Percentiles rank a stretch among this genome's conserved stretches.
These are phyloP conservation scores for Mobula hypostoma DNA, from an alignment of 2,113 vertebrate species.

Conservation along the genomic window DNA sequence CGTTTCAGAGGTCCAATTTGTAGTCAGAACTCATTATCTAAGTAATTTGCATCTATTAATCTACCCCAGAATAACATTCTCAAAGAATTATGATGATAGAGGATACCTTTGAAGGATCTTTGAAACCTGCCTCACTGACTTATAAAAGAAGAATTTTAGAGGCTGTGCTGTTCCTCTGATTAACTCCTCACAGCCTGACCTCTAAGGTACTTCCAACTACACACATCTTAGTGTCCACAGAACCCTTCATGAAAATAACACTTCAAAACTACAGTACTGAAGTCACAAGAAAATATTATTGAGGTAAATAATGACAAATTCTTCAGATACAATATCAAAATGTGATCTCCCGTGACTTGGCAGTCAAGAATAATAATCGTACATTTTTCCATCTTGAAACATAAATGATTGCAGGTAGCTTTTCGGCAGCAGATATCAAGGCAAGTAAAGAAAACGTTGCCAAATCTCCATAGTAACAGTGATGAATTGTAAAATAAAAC, in stretches of 20 bases:
- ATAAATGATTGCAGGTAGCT: background rate
- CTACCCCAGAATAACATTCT: background rate
- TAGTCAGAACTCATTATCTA: background rate
- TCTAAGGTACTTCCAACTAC: background rate
- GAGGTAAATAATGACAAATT: background rate
- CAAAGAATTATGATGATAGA: background rate
- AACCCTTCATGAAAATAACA: background rate
- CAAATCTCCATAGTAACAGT: constrained; percentile 31
- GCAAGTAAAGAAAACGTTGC: background rate
- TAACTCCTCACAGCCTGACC: background rate
- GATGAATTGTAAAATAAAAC: background rate
- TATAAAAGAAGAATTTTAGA: background rate
- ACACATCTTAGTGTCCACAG: background rate
- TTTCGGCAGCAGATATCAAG: background rate
- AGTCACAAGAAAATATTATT: background rate
- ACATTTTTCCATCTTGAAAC: constrained; percentile 15
- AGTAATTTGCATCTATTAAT: background rate
- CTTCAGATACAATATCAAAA: background rate
- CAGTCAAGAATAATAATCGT: constrained; percentile 11
- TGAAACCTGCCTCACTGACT: background rate
- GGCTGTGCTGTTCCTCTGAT: background rate
- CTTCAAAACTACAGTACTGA: background rate
- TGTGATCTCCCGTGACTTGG: background rate
- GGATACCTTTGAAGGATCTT: background rate
- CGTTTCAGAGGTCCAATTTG: background rate